Conservation (phyloP, 2,797 vertebrate genomes). For the Fratercula arctica region DNA sequence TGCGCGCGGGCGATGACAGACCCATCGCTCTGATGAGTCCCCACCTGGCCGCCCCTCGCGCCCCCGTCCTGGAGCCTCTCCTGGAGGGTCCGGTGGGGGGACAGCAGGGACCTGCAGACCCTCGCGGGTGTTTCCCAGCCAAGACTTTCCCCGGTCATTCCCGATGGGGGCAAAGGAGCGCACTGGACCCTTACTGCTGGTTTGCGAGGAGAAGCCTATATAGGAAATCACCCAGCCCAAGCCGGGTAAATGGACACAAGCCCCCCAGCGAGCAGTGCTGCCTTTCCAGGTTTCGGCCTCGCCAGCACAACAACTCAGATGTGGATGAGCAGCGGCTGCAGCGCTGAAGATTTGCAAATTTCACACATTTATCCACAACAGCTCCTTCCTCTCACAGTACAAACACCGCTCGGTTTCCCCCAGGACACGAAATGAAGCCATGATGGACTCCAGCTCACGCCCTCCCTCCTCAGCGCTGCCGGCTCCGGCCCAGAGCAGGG, state of each 20-base stretch:
- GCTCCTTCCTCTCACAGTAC: background rate
- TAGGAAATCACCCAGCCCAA: background rate
- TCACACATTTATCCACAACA: background rate
- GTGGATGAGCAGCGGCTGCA: background rate
- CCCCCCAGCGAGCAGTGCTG: rapidly evolving
- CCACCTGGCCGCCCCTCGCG: rapidly evolving
- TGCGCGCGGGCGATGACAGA: rapidly evolving
- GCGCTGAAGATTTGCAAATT: background rate
- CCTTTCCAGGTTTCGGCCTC: background rate
- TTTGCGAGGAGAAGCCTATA: background rate
- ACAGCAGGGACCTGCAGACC: background rate
- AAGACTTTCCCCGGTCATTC: background rate
- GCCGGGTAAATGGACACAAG: rapidly evolving
- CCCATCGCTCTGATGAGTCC: background rate
- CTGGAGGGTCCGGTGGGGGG: background rate
- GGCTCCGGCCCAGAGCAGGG: too few species aligned
- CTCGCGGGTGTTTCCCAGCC: background rate
- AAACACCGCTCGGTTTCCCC: background rate
- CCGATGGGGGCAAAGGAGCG: background rate
- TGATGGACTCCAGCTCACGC: background rate
- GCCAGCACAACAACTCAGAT: rapidly evolving
- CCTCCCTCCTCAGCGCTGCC: background rate
- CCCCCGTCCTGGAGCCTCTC: background rate
- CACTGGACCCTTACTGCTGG: background rate
- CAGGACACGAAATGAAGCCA: background rate